Evolutionary conservation across 2,113 vertebrate species (phyloP).

Genomic region (Ictalurus punctatus): DNA sequence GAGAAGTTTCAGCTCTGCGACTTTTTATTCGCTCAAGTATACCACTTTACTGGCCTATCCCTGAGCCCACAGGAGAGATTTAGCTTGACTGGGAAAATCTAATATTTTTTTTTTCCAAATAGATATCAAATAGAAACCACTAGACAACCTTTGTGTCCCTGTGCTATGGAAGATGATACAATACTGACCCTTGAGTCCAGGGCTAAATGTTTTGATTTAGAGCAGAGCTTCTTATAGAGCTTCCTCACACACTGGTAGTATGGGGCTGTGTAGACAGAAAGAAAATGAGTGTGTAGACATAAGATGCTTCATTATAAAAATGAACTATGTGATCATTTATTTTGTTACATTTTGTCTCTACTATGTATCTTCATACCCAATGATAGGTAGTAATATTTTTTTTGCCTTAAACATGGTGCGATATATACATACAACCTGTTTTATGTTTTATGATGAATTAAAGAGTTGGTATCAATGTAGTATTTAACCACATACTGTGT

Average conservation of each 20-base stretch:
- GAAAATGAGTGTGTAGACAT: slow-evolving; percentile 12
- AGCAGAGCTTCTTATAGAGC: slow-evolving; percentile 39
- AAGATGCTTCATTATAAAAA: slow-evolving; percentile 14
- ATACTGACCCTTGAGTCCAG: slow-evolving; percentile 48
- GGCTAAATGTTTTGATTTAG: slow-evolving; percentile 58
- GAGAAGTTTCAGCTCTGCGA: slow-evolving; percentile 61
- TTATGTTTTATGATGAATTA: neutral
- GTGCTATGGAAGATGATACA: slow-evolving; percentile 50
- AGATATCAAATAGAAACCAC: slow-evolving; percentile 63
- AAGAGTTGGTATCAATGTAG: neutral
- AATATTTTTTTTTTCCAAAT: slow-evolving; percentile 59
- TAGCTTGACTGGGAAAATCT: slow-evolving; percentile 55
- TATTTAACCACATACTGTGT: neutral
- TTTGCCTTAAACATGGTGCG: neutral
- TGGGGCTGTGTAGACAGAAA: neutral
- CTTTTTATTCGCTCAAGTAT: slow-evolving; percentile 58
- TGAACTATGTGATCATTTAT: neutral
- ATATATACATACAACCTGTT: neutral
- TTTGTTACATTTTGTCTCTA: neutral
- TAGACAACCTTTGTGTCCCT: slow-evolving; percentile 55
- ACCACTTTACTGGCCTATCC: slow-evolving; percentile 61
- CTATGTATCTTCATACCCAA: slow-evolving; percentile 2
- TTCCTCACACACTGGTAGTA: slow-evolving; percentile 8
- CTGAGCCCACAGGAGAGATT: slow-evolving; percentile 63
- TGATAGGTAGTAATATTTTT: slow-evolving; percentile 5